Evolutionary conservation across 2,797 vertebrate genomes (phyloP).

Genomic region (Pangasius djambal): DNA sequence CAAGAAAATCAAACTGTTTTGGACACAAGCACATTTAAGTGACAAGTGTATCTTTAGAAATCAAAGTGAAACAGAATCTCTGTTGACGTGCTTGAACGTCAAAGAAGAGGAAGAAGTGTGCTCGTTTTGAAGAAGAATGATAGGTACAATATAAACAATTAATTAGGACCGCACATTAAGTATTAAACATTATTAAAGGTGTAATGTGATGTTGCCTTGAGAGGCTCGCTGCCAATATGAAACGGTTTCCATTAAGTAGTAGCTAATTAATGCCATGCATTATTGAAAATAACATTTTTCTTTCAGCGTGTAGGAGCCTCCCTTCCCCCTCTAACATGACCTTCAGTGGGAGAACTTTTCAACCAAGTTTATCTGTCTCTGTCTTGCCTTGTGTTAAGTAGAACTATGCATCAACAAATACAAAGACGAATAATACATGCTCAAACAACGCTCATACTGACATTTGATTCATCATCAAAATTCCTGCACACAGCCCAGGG

Average conservation of each 20-base stretch:
- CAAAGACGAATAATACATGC: conserved; percentile 37
- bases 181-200: conserved; percentile 76
- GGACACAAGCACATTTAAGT: conserved; percentile 30
- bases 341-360: conserved; percentile 66
- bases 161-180: conserved; percentile 73
- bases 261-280: conserved; percentile 75
- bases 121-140: conserved; percentile 72
- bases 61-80: conserved; percentile 38
- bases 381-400: conserved; percentile 56
- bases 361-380: conserved; percentile 54
- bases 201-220: conserved; percentile 75
- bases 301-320: conserved; percentile 64
- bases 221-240: conserved; percentile 67
- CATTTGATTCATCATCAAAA: conserved; percentile 33
- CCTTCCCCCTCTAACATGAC: conserved; percentile 62
- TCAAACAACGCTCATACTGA: conserved; percentile 28
- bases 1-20: background rate
- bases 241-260: conserved; percentile 75
- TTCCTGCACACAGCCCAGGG: conserved; percentile 61
- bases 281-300: conserved; percentile 74
- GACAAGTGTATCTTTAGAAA: conserved; percentile 33
- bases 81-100: conserved; percentile 28
- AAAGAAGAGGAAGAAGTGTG: conserved; percentile 43
- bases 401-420: conserved; percentile 25
- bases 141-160: conserved; percentile 70